Conservation (phyloP, 1,140 invertebrate genomes). For the Drusus annulatus region DNA sequence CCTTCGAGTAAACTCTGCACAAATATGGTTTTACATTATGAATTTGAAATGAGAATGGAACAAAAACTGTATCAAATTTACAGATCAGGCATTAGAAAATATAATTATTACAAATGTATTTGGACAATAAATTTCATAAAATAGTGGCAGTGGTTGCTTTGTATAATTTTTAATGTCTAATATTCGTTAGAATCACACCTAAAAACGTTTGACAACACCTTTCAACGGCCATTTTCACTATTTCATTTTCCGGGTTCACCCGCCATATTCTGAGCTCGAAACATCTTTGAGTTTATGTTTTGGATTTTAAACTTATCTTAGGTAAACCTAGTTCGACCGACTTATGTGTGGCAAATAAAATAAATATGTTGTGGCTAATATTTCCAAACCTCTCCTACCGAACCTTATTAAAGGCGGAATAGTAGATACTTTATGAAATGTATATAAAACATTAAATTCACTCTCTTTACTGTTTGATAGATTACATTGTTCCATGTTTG, state of each 20-base stretch:
- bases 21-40: slow-evolving; percentile 23
- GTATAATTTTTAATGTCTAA: slow-evolving; percentile 30
- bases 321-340: too few species aligned
- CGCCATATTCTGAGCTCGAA: too few species aligned
- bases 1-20: slow-evolving; percentile 14
- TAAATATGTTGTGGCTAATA: too few species aligned
- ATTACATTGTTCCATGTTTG: background rate
- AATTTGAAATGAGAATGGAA: slow-evolving; percentile 23
- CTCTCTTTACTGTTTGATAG: too few species aligned
- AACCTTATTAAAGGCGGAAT: too few species aligned
- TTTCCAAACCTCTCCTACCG: too few species aligned
- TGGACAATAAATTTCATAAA: slow-evolving; percentile 35
- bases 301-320: too few species aligned
- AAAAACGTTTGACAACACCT: background rate
- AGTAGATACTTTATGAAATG: slow-evolving; percentile 11
- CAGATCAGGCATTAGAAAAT: slow-evolving; percentile 18
- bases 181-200: slow-evolving; percentile 12
- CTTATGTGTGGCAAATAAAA: too few species aligned
- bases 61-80: slow-evolving; percentile 24
- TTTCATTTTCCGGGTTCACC: too few species aligned
- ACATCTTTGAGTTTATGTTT: too few species aligned
- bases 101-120: slow-evolving; percentile 30
- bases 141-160: slow-evolving; percentile 35
- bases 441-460: slow-evolving; percentile 24
- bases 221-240: background rate